These are phyloP conservation scores for Galemys pyrenaicus DNA, from an alignment of 2,113 vertebrate genomes.

Conservation along the genomic window DNA sequence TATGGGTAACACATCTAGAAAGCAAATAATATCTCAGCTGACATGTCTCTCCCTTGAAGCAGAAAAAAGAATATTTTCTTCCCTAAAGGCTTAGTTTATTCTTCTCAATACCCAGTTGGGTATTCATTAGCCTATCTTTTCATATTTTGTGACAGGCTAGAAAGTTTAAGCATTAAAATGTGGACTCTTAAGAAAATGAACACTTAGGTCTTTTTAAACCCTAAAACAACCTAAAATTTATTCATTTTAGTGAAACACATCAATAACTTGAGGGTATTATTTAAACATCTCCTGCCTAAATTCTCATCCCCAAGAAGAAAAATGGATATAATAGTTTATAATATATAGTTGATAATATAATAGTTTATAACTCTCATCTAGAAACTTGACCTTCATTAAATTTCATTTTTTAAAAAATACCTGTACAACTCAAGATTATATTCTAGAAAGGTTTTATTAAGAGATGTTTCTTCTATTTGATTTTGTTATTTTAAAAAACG, in stretches of 20 bases:
- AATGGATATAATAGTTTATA: constrained; percentile 25
- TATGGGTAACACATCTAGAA: background rate
- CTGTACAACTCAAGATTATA: constrained; percentile 8
- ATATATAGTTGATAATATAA: no score
- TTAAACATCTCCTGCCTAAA: background rate
- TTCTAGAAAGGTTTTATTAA: background rate
- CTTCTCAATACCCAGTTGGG: background rate
- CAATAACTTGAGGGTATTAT: constrained; percentile 17
- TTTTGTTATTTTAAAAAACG: background rate
- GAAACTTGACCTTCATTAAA: background rate
- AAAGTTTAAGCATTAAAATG: background rate
- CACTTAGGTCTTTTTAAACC: background rate
- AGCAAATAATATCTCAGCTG: background rate
- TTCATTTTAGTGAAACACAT: constrained; percentile 41
- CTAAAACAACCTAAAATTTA: constrained; percentile 1
- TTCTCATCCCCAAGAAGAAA: background rate
- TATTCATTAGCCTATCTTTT: background rate
- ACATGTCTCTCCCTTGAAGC: background rate
- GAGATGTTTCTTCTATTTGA: background rate
- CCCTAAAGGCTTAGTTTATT: background rate
- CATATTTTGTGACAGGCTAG: background rate
- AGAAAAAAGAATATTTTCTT: constrained; percentile 22
- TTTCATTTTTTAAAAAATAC: background rate
- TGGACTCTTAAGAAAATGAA: background rate
- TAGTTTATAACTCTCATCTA: no score